Percentiles rank a stretch among this genome's conserved stretches.
These are phyloP conservation scores for Tholera decimalis DNA, from an alignment of 2,888 invertebrate species.

Conservation along the genomic window DNA sequence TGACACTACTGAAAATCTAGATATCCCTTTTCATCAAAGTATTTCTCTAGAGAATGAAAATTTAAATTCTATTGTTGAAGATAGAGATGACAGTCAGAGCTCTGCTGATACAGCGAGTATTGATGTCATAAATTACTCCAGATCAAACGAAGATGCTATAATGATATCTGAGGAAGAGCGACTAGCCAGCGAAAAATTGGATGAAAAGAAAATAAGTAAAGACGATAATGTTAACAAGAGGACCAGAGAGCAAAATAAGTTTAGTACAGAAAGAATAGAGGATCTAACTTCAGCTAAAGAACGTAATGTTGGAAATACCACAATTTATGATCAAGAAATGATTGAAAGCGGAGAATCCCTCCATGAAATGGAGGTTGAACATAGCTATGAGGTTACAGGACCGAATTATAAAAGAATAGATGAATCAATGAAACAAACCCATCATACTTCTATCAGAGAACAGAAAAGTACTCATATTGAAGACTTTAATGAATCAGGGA, in stretches of 20 bases:
- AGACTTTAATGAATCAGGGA: neutral
- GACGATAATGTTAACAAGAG: neutral
- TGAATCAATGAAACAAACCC: neutral
- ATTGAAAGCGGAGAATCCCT: neutral
- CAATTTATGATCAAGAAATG: neutral
- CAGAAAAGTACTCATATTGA: neutral
- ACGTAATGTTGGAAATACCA: neutral
- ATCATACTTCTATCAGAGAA: neutral
- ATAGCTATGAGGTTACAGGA: neutral
- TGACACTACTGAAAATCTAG: no score
- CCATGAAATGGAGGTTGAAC: neutral
- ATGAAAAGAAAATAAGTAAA: neutral
- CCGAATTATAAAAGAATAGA: neutral
- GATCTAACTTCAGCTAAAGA: neutral
- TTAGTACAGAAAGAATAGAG: neutral
- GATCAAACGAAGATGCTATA: slow-evolving; percentile 2
- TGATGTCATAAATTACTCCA: slow-evolving; percentile 24
- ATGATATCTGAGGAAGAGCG: slow-evolving; percentile 3
- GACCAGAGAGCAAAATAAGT: neutral
- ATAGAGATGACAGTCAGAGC: no score
- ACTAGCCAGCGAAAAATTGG: neutral
- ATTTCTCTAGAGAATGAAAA: no score
- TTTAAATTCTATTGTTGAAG: no score
- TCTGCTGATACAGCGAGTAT: slow-evolving; percentile 4
- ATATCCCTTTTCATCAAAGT: no score